Percentiles rank a stretch among this genome's conserved stretches.
Conservation (phyloP, 2,797 vertebrate species). For the Botia almorhae region DNA sequence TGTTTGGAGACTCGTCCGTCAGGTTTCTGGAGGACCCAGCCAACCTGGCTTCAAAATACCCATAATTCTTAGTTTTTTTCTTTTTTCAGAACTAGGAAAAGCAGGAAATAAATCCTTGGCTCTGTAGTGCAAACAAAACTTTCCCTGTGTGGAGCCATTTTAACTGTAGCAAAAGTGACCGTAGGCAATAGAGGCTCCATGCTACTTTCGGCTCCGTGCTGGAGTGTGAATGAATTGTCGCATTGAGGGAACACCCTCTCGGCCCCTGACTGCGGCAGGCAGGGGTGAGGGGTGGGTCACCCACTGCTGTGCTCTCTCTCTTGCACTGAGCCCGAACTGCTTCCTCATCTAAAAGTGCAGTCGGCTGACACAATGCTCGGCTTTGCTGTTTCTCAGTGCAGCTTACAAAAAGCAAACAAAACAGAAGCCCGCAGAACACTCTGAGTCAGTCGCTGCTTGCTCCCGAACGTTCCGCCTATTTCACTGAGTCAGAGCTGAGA, state of each 20-base stretch:
- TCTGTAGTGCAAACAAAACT: slow-evolving; percentile 7
- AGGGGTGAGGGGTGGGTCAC: slow-evolving; percentile 21
- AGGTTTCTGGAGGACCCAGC: not conserved
- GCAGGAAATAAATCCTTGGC: not conserved
- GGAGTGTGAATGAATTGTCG: slow-evolving; percentile 26
- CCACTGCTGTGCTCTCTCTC: not conserved
- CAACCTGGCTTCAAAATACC: not conserved
- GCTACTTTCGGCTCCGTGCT: not conserved
- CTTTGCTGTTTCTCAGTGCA: slow-evolving; percentile 47
- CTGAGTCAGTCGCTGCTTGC: slow-evolving; percentile 48
- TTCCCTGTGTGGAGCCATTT: slow-evolving; percentile 38
- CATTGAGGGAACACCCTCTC: slow-evolving; percentile 26
- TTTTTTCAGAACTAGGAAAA: not conserved
- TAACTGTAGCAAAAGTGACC: not conserved
- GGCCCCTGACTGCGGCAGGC: slow-evolving; percentile 6
- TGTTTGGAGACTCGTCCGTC: slow-evolving; percentile 13
- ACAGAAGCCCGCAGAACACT: slow-evolving; percentile 35
- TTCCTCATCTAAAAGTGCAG: slow-evolving; percentile 34
- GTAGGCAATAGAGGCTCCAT: not conserved
- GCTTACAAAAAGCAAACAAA: slow-evolving; percentile 54
- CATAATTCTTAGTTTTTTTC: not conserved
- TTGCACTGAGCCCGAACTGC: slow-evolving; percentile 32
- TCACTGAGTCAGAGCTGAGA: slow-evolving; percentile 63
- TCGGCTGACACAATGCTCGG: slow-evolving; percentile 38
- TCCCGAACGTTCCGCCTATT: slow-evolving; percentile 66